phyloP scores from a whole-genome alignment of 2,888 invertebrate species.

The Cataglyphis cursor region DNA sequence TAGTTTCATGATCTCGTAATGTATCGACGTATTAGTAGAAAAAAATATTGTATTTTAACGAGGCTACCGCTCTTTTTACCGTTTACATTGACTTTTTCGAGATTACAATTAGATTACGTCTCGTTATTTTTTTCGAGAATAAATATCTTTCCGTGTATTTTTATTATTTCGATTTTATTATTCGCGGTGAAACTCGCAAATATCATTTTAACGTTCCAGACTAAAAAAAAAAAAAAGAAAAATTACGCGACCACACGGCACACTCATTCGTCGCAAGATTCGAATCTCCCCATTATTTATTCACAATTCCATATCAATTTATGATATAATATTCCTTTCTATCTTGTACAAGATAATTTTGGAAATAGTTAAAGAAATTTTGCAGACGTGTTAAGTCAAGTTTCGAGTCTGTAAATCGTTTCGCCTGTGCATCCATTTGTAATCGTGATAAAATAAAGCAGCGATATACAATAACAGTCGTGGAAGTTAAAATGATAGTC shows the following conservation, averaged over 20 bases:
- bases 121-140: not conserved
- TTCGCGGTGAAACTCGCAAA: conserved; percentile 58
- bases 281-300: conserved; percentile 2
- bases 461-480: conserved; percentile 57
- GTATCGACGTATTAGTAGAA: conserved; percentile 77
- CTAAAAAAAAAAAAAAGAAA: conserved; percentile 26
- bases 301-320: not conserved
- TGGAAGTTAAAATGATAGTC: conserved; percentile 77
- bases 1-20: conserved; percentile 80
- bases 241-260: conserved; percentile 9
- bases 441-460: conserved; percentile 47
- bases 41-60: conserved; percentile 44
- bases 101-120: conserved; percentile 9
- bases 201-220: conserved; percentile 76
- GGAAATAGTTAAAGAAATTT: conserved; percentile 25
- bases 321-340: not conserved
- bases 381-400: not conserved
- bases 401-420: conserved; percentile 27
- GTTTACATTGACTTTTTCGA: conserved; percentile 15
- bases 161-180: conserved; percentile 28
- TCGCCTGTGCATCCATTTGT: conserved; percentile 73
- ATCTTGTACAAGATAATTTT: not conserved
- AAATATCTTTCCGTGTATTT: conserved; percentile 14
- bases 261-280: conserved; percentile 16
- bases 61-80: conserved; percentile 27